These are phyloP conservation scores for Andricus grossulariae DNA, from an alignment of 1,140 invertebrate genomes.

Conservation along the genomic window DNA sequence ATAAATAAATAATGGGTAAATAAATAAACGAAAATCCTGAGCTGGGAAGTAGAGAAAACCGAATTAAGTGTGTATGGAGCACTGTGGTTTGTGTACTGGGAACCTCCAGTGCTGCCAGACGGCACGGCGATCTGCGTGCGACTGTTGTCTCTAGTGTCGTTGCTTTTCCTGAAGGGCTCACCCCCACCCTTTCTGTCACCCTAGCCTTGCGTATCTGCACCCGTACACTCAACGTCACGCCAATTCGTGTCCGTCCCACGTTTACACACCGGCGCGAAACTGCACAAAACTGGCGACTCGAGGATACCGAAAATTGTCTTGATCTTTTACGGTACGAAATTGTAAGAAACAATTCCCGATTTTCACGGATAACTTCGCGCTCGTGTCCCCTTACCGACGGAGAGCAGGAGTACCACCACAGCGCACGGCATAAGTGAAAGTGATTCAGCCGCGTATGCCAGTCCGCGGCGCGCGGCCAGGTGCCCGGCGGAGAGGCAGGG, in stretches of 20 bases:
- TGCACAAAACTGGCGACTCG: not conserved
- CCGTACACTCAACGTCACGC: constrained; percentile 5
- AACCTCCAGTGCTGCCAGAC: constrained; percentile 51
- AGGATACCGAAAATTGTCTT: no score
- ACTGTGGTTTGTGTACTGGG: not conserved
- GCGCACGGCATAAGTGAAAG: constrained; percentile 74
- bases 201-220: constrained; percentile 51
- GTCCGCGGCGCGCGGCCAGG: constrained; percentile 60
- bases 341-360: not conserved
- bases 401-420: constrained; percentile 40
- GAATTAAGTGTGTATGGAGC: not conserved
- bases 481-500: constrained; percentile 65
- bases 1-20: constrained; percentile 15
- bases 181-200: constrained; percentile 48
- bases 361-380: constrained; percentile 4
- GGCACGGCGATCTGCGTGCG: constrained; percentile 64
- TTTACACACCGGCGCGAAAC: not conserved
- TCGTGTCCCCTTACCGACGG: constrained; percentile 33
- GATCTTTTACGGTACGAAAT: no score
- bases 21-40: constrained; percentile 3
- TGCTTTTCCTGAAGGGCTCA: constrained; percentile 58
- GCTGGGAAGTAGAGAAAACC: not conserved
- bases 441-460: constrained; percentile 72
- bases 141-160: constrained; percentile 62
- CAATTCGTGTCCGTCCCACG: constrained; percentile 15